Conservation (phyloP, 2,113 vertebrate species). For the Upupa epops region DNA sequence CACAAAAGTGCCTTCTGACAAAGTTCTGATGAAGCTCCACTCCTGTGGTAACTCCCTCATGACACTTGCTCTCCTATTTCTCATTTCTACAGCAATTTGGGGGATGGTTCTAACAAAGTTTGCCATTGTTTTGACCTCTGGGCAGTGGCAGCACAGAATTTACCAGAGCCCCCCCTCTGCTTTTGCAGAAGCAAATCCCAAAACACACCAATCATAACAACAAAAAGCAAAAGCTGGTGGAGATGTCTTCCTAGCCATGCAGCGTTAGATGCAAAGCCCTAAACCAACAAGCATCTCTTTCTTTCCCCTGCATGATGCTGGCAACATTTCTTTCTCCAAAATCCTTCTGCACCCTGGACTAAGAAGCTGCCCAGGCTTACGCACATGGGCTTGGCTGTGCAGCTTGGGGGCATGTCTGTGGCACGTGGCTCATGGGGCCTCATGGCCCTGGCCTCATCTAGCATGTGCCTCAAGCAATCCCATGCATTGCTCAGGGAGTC, state of each 20-base stretch:
- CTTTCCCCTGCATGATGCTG: background rate
- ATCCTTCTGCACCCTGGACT: background rate
- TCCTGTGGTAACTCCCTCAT: rapidly evolving
- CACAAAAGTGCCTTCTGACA: background rate
- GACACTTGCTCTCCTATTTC: background rate
- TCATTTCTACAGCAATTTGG: background rate
- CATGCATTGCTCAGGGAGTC: rapidly evolving
- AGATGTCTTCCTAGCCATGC: rapidly evolving
- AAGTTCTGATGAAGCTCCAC: background rate
- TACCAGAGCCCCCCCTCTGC: background rate
- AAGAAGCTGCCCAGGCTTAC: rapidly evolving
- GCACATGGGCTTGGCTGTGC: rapidly evolving
- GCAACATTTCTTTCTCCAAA: background rate
- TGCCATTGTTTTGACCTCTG: background rate
- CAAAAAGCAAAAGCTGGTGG: background rate
- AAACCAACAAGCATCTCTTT: background rate
- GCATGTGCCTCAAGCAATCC: background rate
- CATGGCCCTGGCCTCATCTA: background rate
- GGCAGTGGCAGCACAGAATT: background rate
- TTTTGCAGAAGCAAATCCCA: background rate
- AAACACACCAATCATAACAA: background rate
- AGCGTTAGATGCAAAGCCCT: rapidly evolving
- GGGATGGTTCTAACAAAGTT: background rate
- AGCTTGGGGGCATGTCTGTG: rapidly evolving
- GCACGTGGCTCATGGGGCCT: rapidly evolving